phyloP scores from a whole-genome alignment of 2,113 vertebrate species.

The Columbina picui region DNA sequence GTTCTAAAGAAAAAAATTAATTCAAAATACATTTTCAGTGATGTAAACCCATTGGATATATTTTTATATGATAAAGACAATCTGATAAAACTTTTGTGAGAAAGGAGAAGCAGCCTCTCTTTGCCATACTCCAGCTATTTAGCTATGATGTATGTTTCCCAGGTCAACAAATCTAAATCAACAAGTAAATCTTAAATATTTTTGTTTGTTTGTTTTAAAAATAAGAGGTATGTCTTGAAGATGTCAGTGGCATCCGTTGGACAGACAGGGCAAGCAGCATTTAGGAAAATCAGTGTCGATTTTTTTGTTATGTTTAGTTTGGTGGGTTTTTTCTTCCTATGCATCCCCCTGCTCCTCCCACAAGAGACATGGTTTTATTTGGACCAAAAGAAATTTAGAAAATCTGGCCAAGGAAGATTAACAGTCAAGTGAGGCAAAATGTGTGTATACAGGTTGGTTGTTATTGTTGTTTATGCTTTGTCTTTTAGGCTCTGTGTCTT shows the following conservation, averaged over 20 bases:
- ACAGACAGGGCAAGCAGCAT: neutral
- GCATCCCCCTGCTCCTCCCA: no score
- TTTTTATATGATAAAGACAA: neutral
- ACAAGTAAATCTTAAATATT: neutral
- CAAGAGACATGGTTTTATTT: neutral
- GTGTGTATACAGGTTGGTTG: neutral
- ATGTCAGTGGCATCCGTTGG: neutral
- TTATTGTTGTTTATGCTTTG: neutral
- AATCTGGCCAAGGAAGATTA: neutral
- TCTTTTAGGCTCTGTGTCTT: neutral
- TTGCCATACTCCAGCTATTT: neutral
- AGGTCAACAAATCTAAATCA: neutral
- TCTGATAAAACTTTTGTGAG: neutral
- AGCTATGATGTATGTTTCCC: neutral
- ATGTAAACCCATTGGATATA: neutral
- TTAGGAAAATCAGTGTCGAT: neutral
- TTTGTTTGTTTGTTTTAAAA: neutral
- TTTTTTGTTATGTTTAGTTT: neutral
- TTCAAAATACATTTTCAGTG: neutral
- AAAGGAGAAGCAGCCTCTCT: neutral
- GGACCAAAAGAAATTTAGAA: neutral
- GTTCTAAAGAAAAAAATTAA: neutral
- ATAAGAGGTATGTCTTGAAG: neutral
- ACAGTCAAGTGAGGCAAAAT: neutral
- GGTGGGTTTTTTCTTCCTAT: neutral